These are phyloP conservation scores for Galerucella nymphaeae DNA, from an alignment of 2,888 invertebrate species.

Conservation along the genomic window DNA sequence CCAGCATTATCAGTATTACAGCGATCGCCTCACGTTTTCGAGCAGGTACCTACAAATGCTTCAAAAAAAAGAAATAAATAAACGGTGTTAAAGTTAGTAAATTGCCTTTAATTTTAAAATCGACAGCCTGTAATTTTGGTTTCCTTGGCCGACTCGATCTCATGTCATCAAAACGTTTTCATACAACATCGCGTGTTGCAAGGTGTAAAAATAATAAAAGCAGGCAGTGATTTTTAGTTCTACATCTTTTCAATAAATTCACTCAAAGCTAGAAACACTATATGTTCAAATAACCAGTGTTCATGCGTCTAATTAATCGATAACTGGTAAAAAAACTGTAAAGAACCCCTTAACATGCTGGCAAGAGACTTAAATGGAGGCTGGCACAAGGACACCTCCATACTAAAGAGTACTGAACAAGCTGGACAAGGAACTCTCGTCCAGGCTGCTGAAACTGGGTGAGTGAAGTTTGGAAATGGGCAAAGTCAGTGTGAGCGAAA, in stretches of 20 bases:
- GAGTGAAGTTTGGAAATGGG: too few relatives aligned
- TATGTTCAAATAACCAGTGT: too few relatives aligned
- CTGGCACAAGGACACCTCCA: too few relatives aligned
- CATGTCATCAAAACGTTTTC: slow-evolving; percentile 51
- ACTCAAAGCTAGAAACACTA: background rate
- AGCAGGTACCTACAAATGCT: slow-evolving; percentile 54
- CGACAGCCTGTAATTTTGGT: slow-evolving; percentile 64
- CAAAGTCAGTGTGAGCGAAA: too few relatives aligned
- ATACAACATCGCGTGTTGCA: slow-evolving; percentile 56
- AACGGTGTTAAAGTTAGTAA: slow-evolving; percentile 63
- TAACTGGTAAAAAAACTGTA: too few relatives aligned
- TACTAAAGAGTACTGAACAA: too few relatives aligned
- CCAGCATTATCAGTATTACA: slow-evolving; percentile 41
- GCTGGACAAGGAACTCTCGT: too few relatives aligned
- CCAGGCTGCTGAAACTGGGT: too few relatives aligned
- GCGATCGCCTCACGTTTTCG: slow-evolving; percentile 52
- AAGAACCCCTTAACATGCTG: too few relatives aligned
- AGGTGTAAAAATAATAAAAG: slow-evolving; percentile 61
- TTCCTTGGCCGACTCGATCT: slow-evolving; percentile 57
- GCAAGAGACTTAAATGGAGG: too few relatives aligned
- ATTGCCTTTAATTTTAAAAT: slow-evolving; percentile 61
- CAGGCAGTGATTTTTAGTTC: slow-evolving; percentile 29
- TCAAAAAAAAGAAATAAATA: slow-evolving; percentile 53
- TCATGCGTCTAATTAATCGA: too few relatives aligned
- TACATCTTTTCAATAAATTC: background rate